Conservation (phyloP, 2,797 vertebrate species). For the Spinus pinus region DNA sequence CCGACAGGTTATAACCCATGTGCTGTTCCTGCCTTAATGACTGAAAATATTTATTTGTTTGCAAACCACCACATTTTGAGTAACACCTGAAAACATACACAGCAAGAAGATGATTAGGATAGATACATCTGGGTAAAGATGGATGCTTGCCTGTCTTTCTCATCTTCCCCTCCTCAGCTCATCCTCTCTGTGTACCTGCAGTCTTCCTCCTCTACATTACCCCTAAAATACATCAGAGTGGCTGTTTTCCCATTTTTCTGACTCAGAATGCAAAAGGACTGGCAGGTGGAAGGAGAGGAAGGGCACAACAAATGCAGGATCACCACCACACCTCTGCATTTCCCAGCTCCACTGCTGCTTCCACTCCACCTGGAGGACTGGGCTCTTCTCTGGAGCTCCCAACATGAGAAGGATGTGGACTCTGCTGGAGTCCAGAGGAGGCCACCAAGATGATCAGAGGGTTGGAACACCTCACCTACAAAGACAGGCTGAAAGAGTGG, state of each 20-base stretch:
- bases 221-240: neutral
- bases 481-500: neutral
- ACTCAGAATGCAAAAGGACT: neutral
- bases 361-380: neutral
- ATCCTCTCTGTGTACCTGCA: neutral
- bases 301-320: neutral
- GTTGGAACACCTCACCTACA: fast-evolving
- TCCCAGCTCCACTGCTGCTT: neutral
- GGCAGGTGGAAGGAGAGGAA: neutral
- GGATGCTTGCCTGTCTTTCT: neutral
- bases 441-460: neutral
- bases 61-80: neutral
- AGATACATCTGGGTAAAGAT: neutral
- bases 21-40: neutral
- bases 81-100: neutral
- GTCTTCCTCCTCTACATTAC: neutral
- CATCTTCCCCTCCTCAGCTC: neutral
- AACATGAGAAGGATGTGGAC: neutral
- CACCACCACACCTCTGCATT: neutral
- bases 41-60: neutral
- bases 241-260: neutral
- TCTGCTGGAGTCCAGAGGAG: neutral
- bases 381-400: neutral
- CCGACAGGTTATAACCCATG: neutral
- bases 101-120: neutral